Percentiles rank a stretch among this genome's conserved stretches.
Evolutionary conservation across 2,888 invertebrate genomes (phyloP).

Genomic region (Tiphia femorata): DNA sequence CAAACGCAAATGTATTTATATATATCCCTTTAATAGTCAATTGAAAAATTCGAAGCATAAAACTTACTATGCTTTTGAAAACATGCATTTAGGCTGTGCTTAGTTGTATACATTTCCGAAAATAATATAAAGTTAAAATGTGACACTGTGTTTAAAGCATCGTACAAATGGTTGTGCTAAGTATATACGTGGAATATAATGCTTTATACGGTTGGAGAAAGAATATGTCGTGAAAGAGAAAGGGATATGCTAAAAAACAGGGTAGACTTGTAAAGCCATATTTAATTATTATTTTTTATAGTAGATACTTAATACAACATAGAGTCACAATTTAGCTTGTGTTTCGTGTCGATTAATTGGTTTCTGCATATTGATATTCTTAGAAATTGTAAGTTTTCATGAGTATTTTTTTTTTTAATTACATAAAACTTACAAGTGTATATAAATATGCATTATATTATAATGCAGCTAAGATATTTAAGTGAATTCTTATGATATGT

Average conservation of each 20-base stretch:
- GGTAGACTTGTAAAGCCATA: neutral
- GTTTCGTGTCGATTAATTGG: too few relatives aligned
- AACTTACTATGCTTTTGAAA: neutral
- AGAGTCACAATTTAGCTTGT: conserved; percentile 9
- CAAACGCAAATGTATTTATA: neutral
- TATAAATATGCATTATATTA: conserved; percentile 40
- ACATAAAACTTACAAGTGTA: conserved; percentile 48
- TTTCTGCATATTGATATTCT: conserved; percentile 21
- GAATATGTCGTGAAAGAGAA: too few relatives aligned
- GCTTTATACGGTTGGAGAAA: too few relatives aligned
- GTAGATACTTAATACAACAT: neutral
- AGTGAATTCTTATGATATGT: conserved; percentile 67
- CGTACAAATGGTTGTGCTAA: neutral
- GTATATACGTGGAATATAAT: too few relatives aligned
- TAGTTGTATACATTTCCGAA: neutral
- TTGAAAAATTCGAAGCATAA: neutral
- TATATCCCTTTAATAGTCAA: too few relatives aligned
- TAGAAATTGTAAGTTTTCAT: conserved; percentile 47
- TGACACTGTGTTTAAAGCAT: neutral
- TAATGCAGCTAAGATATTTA: conserved; percentile 51
- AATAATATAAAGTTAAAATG: conserved; percentile 3
- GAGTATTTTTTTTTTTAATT: conserved; percentile 34
- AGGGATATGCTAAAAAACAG: neutral
- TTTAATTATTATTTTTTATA: neutral
- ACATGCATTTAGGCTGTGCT: neutral